Conservation (phyloP, 64 coral and sea anemone species). For the Stichodactyla mertensii region DNA sequence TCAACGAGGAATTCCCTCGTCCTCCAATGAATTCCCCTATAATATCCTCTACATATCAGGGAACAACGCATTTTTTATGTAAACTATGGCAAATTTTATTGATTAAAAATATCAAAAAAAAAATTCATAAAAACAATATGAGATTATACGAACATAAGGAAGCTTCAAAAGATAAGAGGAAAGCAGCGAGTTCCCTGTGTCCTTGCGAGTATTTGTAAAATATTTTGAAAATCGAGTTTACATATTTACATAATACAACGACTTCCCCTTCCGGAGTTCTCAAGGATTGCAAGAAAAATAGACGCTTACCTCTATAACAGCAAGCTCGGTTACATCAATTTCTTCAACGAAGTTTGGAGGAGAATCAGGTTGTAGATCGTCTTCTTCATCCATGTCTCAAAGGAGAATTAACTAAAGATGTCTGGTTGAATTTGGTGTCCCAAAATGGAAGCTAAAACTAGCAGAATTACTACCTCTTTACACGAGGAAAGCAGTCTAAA, state of each 20-base stretch:
- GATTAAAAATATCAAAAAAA: too few species aligned
- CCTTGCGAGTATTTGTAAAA: too few species aligned
- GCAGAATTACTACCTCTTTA: neutral
- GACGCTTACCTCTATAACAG: slow-evolving; percentile 52
- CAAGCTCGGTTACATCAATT: slow-evolving; percentile 60
- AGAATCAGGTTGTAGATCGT: slow-evolving; percentile 82
- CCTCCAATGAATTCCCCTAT: too few species aligned
- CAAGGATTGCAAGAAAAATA: neutral
- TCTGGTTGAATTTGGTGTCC: neutral
- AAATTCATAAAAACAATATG: too few species aligned
- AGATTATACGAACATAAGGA: too few species aligned
- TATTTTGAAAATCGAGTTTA: too few species aligned
- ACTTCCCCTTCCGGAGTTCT: neutral
- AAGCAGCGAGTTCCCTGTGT: too few species aligned
- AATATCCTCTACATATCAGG: too few species aligned
- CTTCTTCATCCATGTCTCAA: slow-evolving; percentile 33
- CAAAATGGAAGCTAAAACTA: neutral
- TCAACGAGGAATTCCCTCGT: too few species aligned
- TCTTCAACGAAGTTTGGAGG: slow-evolving; percentile 89
- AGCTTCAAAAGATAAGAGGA: too few species aligned
- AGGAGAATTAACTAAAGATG: neutral
- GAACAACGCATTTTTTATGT: too few species aligned
- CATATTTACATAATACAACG: neutral
- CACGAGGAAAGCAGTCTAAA: neutral
- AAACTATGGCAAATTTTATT: too few species aligned